Evolutionary conservation across 2,113 vertebrate species (phyloP), one percentile per base, ranked within the genome.

Genomic region (Athene noctua): DNA sequence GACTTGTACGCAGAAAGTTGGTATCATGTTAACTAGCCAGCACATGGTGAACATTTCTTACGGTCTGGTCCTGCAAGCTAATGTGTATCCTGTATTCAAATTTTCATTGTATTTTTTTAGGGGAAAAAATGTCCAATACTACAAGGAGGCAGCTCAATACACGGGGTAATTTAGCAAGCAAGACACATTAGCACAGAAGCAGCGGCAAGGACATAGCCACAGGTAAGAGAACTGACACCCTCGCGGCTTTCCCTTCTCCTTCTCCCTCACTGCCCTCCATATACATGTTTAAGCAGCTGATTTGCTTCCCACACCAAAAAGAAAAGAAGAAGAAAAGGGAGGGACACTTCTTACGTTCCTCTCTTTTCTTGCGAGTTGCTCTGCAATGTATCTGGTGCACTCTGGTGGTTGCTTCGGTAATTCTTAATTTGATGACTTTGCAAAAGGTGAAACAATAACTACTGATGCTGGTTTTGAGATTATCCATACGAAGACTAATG

Each of bases 381-480:
- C 77, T 89, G 30, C 83, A 94, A 96, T 80, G 95, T 74, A 80
- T 97, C 84, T 97, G 73, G 96, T 96, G 97, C 96, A 59, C 97
- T 96, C 97, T 97, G 94, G 95, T 97, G 97, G 97, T 84, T 92
- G 95, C 73, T 94, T 91, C 1, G 1, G 42, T 91, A 96, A 94
- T 63, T 58, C 86, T 78, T 88, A 40, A 68, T 93, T 83, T 6
- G 3, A 23, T 40, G 40, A 91, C 9, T 66, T 84, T 3, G 4
- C 13, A 26, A 66, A 90, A 90, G 23, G 38, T 65, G 65, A 81
- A 82, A 68, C 22, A 26, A 16, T 81, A 68, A 74, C 29, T 85
- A 70, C 9, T 0, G 4, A 26, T 25, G 17, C 42, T 46, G 11
- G 3, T 89, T 88, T 67, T 67, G 47, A 92, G 59, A 71, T 71